A percentile compares a stretch with the other conserved stretches of the same genome.
These are phyloP conservation scores for Nebria salina DNA, from an alignment of 2,888 invertebrate genomes.

Conservation along the genomic window DNA sequence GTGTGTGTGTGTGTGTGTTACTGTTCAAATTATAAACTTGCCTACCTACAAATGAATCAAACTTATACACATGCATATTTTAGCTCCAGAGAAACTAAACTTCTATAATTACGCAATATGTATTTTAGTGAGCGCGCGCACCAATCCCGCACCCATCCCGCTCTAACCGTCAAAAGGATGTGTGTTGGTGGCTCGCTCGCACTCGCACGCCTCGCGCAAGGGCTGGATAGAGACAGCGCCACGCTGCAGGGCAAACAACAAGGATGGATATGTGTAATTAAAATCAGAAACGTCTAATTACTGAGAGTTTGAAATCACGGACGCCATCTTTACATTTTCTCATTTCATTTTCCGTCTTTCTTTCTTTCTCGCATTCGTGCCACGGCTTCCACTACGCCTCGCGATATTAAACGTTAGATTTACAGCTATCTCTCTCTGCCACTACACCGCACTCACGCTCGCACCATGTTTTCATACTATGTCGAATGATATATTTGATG, in stretches of 20 bases:
- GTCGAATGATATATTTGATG: not conserved
- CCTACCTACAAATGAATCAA: conserved; percentile 40
- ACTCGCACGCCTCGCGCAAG: not conserved
- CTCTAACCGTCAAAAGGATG: conserved; percentile 5
- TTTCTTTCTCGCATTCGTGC: conserved; percentile 59
- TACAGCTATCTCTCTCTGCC: not conserved
- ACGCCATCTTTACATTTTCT: conserved; percentile 58
- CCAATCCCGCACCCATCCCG: not conserved
- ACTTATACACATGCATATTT: conserved; percentile 42
- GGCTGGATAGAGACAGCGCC: not conserved
- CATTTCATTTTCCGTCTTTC: conserved; percentile 45
- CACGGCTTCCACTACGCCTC: conserved; percentile 54
- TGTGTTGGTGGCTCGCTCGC: not conserved
- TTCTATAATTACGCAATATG: conserved; percentile 45
- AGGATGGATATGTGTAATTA: conserved; percentile 56
- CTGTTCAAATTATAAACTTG: conserved; percentile 43
- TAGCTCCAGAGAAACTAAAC: conserved; percentile 29
- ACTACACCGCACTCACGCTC: not conserved
- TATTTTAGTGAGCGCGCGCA: conserved; percentile 32
- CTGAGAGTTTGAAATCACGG: conserved; percentile 53
- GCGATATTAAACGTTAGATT: not conserved
- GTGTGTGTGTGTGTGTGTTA: conserved; percentile 29
- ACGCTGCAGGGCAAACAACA: conserved; percentile 48
- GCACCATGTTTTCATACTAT: no score
- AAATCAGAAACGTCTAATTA: conserved; percentile 60